phyloP scores from a whole-genome alignment of 2,888 invertebrate species.

The Lithophane socia region DNA sequence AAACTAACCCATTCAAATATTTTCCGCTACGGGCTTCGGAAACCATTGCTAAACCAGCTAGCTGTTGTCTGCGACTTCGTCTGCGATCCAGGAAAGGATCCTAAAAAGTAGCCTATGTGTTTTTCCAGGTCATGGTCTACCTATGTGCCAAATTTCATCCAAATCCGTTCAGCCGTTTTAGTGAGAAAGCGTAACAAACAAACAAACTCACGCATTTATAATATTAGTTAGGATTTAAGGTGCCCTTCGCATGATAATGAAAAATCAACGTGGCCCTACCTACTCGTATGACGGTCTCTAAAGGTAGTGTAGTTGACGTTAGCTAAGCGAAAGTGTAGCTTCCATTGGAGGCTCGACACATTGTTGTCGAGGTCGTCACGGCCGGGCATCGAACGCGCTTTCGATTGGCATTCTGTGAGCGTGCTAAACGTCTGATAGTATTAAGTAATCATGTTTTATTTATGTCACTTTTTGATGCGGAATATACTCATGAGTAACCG shows the following conservation, averaged over 20 bases:
- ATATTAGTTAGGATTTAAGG: not conserved
- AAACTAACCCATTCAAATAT: not conserved
- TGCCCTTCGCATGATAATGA: not conserved
- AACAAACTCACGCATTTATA: no score
- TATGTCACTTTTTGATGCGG: conserved; percentile 21
- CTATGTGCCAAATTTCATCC: no score
- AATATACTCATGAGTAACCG: conserved; percentile 4
- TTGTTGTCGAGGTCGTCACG: conserved; percentile 47
- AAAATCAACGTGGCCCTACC: no score
- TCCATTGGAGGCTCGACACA: conserved; percentile 22
- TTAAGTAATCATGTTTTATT: conserved; percentile 61
- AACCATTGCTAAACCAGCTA: not conserved
- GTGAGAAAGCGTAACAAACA: no score
- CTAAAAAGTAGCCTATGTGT: no score
- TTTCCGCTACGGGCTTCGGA: not conserved
- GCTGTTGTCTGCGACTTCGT: no score
- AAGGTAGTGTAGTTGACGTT: no score
- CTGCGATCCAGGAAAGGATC: no score
- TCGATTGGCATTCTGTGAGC: conserved; percentile 62
- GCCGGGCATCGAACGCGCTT: conserved; percentile 62
- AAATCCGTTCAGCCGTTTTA: no score
- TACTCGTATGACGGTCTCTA: no score
- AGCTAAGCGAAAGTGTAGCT: conserved; percentile 36
- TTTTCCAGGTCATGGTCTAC: no score
- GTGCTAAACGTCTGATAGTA: conserved; percentile 50